phyloP scores from a whole-genome alignment of 2,888 invertebrate genomes.

The Melikaiella ostensackeni region DNA sequence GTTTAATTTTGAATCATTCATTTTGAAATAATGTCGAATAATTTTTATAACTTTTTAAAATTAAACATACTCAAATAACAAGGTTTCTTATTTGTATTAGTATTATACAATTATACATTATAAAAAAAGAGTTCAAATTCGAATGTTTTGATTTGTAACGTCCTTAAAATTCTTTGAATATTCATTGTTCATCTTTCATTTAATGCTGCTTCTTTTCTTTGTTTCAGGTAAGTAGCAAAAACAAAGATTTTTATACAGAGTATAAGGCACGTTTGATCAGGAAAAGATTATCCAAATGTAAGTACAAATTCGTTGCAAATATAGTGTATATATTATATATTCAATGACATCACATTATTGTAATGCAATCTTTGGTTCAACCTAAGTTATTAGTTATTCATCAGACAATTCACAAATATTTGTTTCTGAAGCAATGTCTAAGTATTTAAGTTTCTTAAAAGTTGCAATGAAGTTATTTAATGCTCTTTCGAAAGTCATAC shows the following conservation, averaged over 20 bases:
- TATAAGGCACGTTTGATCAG: neutral
- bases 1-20: no score
- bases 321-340: neutral
- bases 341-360: neutral
- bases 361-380: neutral
- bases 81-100: no score
- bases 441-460: neutral
- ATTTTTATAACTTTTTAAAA: no score
- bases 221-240: slow-evolving; percentile 42
- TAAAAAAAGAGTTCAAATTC: no score
- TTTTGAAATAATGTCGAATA: no score
- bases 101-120: no score
- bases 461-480: neutral
- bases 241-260: neutral
- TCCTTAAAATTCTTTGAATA: neutral
- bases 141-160: neutral
- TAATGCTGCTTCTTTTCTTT: slow-evolving; percentile 19
- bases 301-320: neutral
- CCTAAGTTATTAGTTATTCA: neutral
- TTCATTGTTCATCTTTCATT: neutral
- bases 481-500: neutral
- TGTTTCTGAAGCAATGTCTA: neutral
- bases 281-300: neutral
- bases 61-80: no score
- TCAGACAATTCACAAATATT: neutral